Evolutionary conservation across 2,797 vertebrate species (phyloP), one percentile per base, ranked within the genome.

Genomic region (Babyrousa celebensis): DNA sequence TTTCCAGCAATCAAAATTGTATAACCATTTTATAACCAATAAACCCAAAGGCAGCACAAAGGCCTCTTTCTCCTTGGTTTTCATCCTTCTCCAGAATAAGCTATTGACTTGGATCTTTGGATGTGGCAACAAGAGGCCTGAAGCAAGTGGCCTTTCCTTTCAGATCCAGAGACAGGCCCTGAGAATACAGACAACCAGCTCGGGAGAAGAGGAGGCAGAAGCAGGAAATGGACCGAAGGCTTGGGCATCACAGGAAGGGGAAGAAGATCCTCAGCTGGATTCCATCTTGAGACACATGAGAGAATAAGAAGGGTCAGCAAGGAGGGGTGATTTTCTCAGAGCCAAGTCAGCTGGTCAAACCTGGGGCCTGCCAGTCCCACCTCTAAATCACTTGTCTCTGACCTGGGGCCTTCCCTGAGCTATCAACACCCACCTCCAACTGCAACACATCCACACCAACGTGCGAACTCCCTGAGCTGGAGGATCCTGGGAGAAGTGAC

Each of bases 1-100:
- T 68, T 89, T 83, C 56, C 62, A 87, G 72, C 74, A 71, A 91
- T 92, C 62, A 68, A 84, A 78, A 84, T 5, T 21, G 23, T 32
- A 36, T 14, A 89, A 96, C 29, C 72, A 79, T 62, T 87, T 89
- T 85, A 95, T 48, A 91, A 90, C 40, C 82, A 90, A 71, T 90
- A 96, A 96, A 91, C n/a, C 77, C 2, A 0, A 5, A 43, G 7
- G 23, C 5, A 80, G n/a, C 32, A 83, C 74, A 93, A 92, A 96
- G 58, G 23, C 12, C 48, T 86, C 52, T 29, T 75, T 56, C 63
- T 82, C 27, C 32, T 40, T n/a, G 77, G 72, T 56, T 86, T 92
- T 85, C 60, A 96, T 75, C 65, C 56, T 43, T 27, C 74, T 12
- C 43, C 43, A n/a, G 32, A 78, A 75, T 75, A 18, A 90, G 90